These are phyloP conservation scores for Patiria pectinifera DNA, from an alignment of 53 echinoderm and acorn worm species.

Conservation along the genomic window DNA sequence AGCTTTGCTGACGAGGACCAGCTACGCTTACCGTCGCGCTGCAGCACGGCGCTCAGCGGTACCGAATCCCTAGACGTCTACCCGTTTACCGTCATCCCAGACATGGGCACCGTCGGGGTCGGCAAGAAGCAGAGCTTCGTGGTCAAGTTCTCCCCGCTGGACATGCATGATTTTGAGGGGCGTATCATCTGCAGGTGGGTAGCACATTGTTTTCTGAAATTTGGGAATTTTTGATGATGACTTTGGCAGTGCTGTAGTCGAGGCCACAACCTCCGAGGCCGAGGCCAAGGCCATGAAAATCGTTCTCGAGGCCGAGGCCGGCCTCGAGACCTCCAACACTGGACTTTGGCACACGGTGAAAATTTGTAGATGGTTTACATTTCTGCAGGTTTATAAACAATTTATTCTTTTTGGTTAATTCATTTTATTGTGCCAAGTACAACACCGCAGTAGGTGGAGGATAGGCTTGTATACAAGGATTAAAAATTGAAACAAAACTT, in stretches of 20 bases:
- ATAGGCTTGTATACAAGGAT: too few relatives aligned
- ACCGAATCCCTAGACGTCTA: constrained; percentile 68
- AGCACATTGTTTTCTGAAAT: not conserved
- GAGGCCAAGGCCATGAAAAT: too few relatives aligned
- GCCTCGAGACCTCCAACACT: too few relatives aligned
- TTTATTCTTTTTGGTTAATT: too few relatives aligned
- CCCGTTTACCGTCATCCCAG: constrained; percentile 90
- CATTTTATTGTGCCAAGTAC: too few relatives aligned
- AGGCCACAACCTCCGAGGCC: too few relatives aligned
- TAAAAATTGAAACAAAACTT: too few relatives aligned
- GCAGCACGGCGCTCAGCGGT: constrained; percentile 73
- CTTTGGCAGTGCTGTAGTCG: not conserved
- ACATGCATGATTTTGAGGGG: constrained; percentile 95
- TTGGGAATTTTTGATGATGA: not conserved
- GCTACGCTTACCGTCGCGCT: constrained; percentile 83
- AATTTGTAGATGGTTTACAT: too few relatives aligned
- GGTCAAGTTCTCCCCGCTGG: constrained; percentile 93
- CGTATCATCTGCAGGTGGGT: constrained; percentile 96
- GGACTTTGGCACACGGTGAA: too few relatives aligned
- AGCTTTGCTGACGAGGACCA: constrained; percentile 98
- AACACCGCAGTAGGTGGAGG: too few relatives aligned
- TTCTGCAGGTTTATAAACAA: too few relatives aligned
- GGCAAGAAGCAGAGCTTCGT: constrained; percentile 98
- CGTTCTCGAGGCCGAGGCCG: too few relatives aligned
- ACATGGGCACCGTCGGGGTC: constrained; percentile 77